Conservation (phyloP, 2,797 vertebrate genomes). For the Vireo griseus region DNA sequence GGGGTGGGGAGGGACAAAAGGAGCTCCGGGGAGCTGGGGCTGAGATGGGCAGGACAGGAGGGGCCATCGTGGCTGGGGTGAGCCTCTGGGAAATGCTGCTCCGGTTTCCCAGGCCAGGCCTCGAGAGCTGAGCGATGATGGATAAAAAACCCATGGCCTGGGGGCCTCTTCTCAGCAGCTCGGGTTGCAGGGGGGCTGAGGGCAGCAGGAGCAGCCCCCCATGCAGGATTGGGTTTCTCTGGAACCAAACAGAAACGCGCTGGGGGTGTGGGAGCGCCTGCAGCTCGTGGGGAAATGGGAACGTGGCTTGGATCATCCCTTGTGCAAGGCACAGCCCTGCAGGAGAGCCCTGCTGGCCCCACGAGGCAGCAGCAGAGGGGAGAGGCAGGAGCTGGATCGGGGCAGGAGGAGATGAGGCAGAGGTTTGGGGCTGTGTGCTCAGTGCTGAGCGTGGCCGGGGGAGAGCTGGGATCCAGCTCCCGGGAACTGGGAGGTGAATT, state of each 20-base stretch:
- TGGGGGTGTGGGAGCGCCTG: not conserved
- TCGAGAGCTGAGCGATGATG: not conserved
- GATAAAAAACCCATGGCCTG: conserved; percentile 39
- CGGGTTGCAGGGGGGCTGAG: conserved; percentile 37
- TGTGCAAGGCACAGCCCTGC: not conserved
- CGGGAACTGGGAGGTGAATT: too few species aligned
- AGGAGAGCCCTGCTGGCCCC: not conserved
- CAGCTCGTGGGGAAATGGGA: not conserved
- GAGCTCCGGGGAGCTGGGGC: not conserved
- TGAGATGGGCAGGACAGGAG: not conserved
- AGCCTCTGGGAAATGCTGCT: not conserved
- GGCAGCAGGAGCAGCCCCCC: not conserved
- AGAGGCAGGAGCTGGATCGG: not conserved
- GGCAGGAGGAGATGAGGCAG: not conserved
- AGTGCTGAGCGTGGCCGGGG: not conserved
- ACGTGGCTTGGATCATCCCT: not conserved
- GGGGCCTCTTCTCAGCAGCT: conserved; percentile 41
- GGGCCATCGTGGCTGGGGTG: not conserved
- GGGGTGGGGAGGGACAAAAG: not conserved
- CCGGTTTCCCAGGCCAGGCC: conserved; percentile 13
- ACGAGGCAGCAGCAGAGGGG: not conserved
- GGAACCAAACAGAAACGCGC: not conserved
- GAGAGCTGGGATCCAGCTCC: too few species aligned
- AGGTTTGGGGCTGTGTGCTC: not conserved
- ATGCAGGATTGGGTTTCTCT: conserved; percentile 24